Conservation (phyloP, 2,113 vertebrate species). For the Cyphomyrus discorhynchus region DNA sequence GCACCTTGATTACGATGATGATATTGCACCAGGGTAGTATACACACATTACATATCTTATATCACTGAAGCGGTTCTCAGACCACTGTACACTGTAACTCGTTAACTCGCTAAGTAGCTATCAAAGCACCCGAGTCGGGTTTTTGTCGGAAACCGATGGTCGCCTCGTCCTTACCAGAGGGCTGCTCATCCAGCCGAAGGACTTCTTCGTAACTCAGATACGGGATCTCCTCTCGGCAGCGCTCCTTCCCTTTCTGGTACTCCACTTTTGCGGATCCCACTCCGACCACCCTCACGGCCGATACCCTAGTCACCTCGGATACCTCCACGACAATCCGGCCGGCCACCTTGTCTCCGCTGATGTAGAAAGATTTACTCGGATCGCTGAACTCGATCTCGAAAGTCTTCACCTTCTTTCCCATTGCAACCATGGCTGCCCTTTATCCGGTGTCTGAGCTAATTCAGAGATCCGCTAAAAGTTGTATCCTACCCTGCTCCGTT, state of each 20-base stretch:
- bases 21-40: background rate
- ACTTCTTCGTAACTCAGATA: slow-evolving; percentile 69
- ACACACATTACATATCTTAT: background rate
- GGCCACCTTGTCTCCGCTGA: slow-evolving; percentile 71
- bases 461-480: background rate
- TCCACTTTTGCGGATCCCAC: slow-evolving; percentile 70
- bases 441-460: background rate
- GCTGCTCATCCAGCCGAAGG: slow-evolving; percentile 60
- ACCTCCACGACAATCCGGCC: slow-evolving; percentile 67
- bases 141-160: background rate
- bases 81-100: background rate
- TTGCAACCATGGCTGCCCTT: slow-evolving; percentile 47
- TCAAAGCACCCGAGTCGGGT: background rate
- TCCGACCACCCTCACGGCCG: slow-evolving; percentile 57
- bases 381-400: slow-evolving; percentile 65
- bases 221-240: slow-evolving; percentile 66
- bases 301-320: slow-evolving; percentile 61
- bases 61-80: background rate
- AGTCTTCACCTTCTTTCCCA: slow-evolving; percentile 67
- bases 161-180: slow-evolving; percentile 47
- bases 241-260: slow-evolving; percentile 65
- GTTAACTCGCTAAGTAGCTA: background rate
- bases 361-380: slow-evolving; percentile 57
- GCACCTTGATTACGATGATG: background rate
- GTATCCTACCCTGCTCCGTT: background rate